Percentiles rank a stretch among this genome's conserved stretches.
phyloP scores from a whole-genome alignment of 2,113 vertebrate genomes.

The Gadus macrocephalus region DNA sequence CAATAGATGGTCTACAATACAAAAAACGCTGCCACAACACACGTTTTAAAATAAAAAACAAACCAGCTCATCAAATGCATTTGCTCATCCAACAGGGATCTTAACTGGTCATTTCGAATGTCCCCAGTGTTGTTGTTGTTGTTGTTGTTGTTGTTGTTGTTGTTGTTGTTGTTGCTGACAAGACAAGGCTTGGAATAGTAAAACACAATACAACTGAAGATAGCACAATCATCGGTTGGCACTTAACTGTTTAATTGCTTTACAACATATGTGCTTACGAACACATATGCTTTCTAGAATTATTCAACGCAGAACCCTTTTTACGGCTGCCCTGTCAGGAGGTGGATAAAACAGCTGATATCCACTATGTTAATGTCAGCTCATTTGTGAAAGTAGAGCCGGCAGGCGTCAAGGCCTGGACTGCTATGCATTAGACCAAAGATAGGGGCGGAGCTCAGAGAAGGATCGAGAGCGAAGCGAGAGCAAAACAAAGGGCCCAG shows the following conservation, averaged over 20 bases:
- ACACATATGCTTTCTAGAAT: neutral
- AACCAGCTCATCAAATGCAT: no score
- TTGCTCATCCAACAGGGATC: no score
- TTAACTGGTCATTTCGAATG: no score
- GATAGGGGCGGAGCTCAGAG: neutral
- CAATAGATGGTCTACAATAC: slow-evolving; percentile 3
- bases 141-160: no score
- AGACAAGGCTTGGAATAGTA: no score
- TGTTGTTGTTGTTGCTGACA: no score
- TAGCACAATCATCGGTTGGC: no score
- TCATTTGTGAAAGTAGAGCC: slow-evolving; percentile 51
- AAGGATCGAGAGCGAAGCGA: neutral
- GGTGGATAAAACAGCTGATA: slow-evolving; percentile 18
- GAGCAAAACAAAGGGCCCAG: slow-evolving; percentile 30
- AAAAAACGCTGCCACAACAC: neutral
- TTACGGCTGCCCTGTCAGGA: slow-evolving; percentile 9
- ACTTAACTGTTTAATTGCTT: no score
- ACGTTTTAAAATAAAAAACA: neutral
- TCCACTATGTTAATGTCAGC: slow-evolving; percentile 39
- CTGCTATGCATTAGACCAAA: slow-evolving; percentile 20
- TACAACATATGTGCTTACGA: no score
- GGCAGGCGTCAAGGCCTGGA: slow-evolving; percentile 18
- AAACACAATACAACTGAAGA: no score
- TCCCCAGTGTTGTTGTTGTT: no score
- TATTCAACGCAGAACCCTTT: neutral